phyloP scores from a whole-genome alignment of 2,888 invertebrate species.

The Platycnemis pennipes region DNA sequence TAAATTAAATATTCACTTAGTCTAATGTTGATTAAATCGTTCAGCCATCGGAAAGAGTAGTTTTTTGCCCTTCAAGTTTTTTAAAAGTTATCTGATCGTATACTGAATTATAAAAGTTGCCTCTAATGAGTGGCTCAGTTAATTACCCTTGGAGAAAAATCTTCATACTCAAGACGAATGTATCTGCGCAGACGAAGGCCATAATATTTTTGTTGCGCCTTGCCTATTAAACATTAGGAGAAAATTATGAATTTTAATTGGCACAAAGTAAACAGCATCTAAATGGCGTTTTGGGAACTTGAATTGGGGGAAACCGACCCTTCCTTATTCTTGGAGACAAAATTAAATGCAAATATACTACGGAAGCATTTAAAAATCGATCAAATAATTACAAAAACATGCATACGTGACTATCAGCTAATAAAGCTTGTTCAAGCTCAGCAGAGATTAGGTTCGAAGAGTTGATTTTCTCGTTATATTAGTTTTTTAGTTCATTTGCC shows the following conservation, averaged over 20 bases:
- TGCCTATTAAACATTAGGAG: neutral
- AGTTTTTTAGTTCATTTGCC: neutral
- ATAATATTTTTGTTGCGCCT: no score
- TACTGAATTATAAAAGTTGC: no score
- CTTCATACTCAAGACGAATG: no score
- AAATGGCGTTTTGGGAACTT: neutral
- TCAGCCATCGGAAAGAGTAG: no score
- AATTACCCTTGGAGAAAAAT: no score
- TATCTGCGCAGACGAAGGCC: no score
- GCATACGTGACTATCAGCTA: neutral
- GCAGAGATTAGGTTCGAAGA: neutral
- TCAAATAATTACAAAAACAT: slow-evolving; percentile 42
- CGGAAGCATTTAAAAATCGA: slow-evolving; percentile 43
- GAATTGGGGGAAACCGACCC: neutral
- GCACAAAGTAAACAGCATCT: slow-evolving; percentile 1
- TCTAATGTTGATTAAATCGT: no score
- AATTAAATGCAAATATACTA: slow-evolving; percentile 62
- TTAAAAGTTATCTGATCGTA: no score
- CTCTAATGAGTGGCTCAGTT: no score
- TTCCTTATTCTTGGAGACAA: neutral
- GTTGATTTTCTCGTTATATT: neutral
- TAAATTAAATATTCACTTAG: no score
- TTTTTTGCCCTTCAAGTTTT: no score
- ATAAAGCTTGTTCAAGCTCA: neutral
- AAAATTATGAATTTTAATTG: neutral